Conservation (phyloP, 2,797 vertebrate species). For the Epinephelus coioides region DNA sequence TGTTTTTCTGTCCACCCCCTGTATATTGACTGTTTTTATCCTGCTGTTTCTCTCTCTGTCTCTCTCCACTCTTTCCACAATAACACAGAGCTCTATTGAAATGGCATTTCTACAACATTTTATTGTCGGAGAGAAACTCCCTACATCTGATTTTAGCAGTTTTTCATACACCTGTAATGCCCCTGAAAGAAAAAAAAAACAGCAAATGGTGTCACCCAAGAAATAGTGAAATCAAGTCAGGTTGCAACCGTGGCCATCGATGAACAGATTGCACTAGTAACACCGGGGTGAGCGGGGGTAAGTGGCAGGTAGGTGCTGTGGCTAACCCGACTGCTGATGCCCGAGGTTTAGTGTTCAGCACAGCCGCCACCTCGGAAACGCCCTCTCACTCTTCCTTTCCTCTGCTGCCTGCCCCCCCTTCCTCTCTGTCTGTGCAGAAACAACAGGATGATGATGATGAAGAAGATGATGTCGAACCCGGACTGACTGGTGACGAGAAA, state of each 20-base stretch:
- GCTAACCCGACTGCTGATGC: slow-evolving; percentile 74
- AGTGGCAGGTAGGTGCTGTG: slow-evolving; percentile 84
- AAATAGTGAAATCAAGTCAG: slow-evolving; percentile 89
- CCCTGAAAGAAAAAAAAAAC: slow-evolving; percentile 42
- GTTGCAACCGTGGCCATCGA: slow-evolving; percentile 86
- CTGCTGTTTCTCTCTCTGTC: slow-evolving; percentile 45
- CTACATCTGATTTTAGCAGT: slow-evolving; percentile 12
- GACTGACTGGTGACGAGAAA: slow-evolving; percentile 93
- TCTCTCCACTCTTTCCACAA: slow-evolving; percentile 37
- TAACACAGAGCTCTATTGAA: slow-evolving; percentile 16
- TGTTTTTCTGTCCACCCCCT: slow-evolving; percentile 49
- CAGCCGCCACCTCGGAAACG: slow-evolving; percentile 32
- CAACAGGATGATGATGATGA: slow-evolving; percentile 91
- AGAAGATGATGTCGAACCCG: slow-evolving; percentile 92
- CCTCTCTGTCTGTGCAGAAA: slow-evolving; percentile 82
- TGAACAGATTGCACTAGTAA: slow-evolving; percentile 84
- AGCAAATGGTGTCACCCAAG: slow-evolving; percentile 87
- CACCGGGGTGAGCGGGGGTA: slow-evolving; percentile 73
- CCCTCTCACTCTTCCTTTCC: slow-evolving; percentile 49
- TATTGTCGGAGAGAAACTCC: slow-evolving; percentile 22
- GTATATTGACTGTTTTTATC: slow-evolving; percentile 51
- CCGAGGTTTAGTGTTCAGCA: slow-evolving; percentile 69
- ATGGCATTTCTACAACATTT: slow-evolving; percentile 24
- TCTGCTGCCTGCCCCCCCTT: slow-evolving; percentile 43
- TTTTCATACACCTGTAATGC: slow-evolving; percentile 9